Percentiles rank a stretch among this genome's conserved stretches.
Conservation (phyloP, 1,140 invertebrate genomes). For the Phymastichus coffea region DNA sequence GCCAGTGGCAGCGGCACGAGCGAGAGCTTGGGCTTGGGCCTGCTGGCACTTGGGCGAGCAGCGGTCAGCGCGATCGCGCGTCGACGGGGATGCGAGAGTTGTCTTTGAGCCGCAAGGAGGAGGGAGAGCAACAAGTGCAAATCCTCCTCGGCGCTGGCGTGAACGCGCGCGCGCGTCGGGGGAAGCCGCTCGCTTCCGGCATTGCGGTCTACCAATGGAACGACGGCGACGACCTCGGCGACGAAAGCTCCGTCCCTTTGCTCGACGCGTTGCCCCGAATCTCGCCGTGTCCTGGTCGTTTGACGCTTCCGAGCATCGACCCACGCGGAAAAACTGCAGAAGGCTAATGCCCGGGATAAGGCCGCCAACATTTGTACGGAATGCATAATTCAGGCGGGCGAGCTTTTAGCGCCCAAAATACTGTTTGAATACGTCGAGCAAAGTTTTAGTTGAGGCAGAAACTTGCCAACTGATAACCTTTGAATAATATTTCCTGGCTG, state of each 20-base stretch:
- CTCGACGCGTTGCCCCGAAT: too few relatives aligned
- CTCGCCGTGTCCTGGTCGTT: too few relatives aligned
- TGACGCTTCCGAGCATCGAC: too few relatives aligned
- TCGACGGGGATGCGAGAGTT: neutral
- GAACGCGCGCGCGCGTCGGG: neutral
- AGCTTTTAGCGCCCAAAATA: conserved; percentile 11
- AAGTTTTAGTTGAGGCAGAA: conserved; percentile 13
- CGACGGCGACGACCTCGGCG: too few relatives aligned
- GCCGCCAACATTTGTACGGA: too few relatives aligned
- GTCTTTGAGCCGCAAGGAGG: too few relatives aligned
- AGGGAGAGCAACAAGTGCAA: conserved; percentile 45
- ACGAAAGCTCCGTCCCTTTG: too few relatives aligned
- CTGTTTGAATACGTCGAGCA: conserved; percentile 12
- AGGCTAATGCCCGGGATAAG: too few relatives aligned
- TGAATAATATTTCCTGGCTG: conserved; percentile 23
- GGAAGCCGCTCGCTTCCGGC: neutral
- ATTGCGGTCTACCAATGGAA: conserved; percentile 5
- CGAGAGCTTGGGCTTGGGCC: too few relatives aligned
- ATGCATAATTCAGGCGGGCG: conserved; percentile 22
- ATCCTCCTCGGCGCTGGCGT: conserved; percentile 22
- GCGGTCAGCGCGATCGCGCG: neutral
- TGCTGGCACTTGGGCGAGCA: too few relatives aligned
- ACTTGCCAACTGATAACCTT: conserved; percentile 28
- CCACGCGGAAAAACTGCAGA: too few relatives aligned
- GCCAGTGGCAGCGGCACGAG: too few relatives aligned